Evolutionary conservation across 2,797 vertebrate genomes (phyloP).

Genomic region (Parambassis ranga): DNA sequence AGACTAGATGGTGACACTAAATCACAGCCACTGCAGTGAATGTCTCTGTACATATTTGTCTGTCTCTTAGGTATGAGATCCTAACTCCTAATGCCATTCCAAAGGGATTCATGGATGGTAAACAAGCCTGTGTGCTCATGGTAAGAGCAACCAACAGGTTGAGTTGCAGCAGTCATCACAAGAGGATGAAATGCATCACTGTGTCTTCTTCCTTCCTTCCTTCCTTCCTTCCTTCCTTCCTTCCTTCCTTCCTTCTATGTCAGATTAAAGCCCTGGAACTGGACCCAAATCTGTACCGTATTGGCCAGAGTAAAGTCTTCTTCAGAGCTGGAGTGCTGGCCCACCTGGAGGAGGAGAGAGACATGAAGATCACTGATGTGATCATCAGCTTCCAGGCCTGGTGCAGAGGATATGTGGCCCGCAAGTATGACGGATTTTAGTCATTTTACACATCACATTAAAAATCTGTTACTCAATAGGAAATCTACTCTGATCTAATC

Average conservation of each 20-base stretch:
- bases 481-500: too few species aligned
- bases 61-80: constrained; percentile 90
- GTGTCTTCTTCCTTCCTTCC: not conserved
- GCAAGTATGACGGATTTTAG: constrained; percentile 83
- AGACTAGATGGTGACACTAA: too few species aligned
- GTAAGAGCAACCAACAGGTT: constrained; percentile 76
- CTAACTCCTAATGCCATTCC: constrained; percentile 95
- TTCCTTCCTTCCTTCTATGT: not conserved
- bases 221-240: too few species aligned
- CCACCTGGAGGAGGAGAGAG: constrained; percentile 95
- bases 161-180: not conserved
- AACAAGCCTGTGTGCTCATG: constrained; percentile 96
- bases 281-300: constrained; percentile 92
- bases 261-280: constrained; percentile 95
- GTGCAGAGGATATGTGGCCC: constrained; percentile 93
- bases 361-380: constrained; percentile 96
- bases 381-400: constrained; percentile 97
- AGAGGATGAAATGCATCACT: not conserved
- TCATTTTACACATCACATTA: too few species aligned
- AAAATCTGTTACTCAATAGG: not conserved
- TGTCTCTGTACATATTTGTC: too few species aligned
- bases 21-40: too few species aligned
- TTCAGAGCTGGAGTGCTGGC: constrained; percentile 95
- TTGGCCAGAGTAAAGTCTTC: constrained; percentile 98
- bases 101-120: constrained; percentile 98